phyloP scores from a whole-genome alignment of 2,113 vertebrate species.

The Sapajus apella region DNA sequence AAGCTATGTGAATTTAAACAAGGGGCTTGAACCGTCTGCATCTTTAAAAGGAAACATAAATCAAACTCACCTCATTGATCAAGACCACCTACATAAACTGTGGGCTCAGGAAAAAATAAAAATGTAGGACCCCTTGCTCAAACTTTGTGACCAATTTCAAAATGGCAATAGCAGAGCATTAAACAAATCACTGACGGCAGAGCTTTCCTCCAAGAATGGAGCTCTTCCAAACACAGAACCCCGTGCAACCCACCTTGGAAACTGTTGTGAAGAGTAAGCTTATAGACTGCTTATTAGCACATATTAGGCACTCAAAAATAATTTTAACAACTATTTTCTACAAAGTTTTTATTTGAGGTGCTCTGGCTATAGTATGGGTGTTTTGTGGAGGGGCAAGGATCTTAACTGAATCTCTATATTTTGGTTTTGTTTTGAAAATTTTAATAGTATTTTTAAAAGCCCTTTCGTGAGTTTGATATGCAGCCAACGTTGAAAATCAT shows the following conservation, averaged over 20 bases:
- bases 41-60: not conserved
- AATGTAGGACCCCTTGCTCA: not conserved
- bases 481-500: constrained; percentile 11
- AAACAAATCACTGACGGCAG: too few species aligned
- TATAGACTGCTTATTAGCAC: not conserved
- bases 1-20: not conserved
- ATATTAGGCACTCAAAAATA: not conserved
- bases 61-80: not conserved
- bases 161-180: not conserved
- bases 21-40: not conserved
- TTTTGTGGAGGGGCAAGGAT: not conserved
- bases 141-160: not conserved
- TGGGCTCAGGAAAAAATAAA: not conserved
- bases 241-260: not conserved
- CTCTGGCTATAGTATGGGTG: not conserved
- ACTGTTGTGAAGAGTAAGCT: not conserved
- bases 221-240: not conserved
- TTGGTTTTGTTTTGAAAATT: not conserved
- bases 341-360: not conserved
- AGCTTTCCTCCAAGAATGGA: not conserved
- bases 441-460: not conserved
- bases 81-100: not conserved
- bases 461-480: not conserved
- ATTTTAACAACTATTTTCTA: not conserved
- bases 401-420: not conserved